phyloP scores from a whole-genome alignment of 37 sponge, comb jelly and placozoan genomes.

The Bolinopsis microptera region DNA sequence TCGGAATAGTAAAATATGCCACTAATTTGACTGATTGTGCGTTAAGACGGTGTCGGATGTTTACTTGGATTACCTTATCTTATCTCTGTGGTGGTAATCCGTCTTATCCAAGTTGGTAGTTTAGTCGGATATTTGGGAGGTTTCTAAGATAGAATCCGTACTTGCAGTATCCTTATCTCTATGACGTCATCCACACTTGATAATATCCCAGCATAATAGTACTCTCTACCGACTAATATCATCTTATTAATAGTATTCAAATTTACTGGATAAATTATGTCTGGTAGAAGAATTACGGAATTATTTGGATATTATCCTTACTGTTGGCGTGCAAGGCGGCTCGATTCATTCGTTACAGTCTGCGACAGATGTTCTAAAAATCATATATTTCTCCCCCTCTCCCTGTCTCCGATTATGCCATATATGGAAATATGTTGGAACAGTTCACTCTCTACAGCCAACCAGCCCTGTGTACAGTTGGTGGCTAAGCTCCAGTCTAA shows the following conservation, averaged over 20 bases:
- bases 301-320: too few species aligned
- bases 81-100: neutral
- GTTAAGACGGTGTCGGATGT: neutral
- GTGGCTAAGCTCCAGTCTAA: too few species aligned
- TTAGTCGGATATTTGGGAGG: neutral
- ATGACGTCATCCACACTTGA: neutral
- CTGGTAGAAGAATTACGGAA: neutral
- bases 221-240: neutral
- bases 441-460: neutral
- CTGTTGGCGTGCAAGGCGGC: too few species aligned
- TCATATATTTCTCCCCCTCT: too few species aligned
- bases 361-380: neutral
- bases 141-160: neutral
- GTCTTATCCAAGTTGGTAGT: neutral
- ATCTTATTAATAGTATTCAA: neutral
- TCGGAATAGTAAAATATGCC: neutral
- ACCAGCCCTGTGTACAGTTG: neutral
- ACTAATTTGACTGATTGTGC: neutral
- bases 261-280: neutral
- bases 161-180: too few species aligned
- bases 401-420: neutral
- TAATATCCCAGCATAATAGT: neutral
- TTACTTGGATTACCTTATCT: neutral
- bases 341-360: neutral
- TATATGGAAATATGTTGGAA: neutral